Evolutionary conservation across 2,888 invertebrate species (phyloP).

Genomic region (Leptopilina myrica): DNA sequence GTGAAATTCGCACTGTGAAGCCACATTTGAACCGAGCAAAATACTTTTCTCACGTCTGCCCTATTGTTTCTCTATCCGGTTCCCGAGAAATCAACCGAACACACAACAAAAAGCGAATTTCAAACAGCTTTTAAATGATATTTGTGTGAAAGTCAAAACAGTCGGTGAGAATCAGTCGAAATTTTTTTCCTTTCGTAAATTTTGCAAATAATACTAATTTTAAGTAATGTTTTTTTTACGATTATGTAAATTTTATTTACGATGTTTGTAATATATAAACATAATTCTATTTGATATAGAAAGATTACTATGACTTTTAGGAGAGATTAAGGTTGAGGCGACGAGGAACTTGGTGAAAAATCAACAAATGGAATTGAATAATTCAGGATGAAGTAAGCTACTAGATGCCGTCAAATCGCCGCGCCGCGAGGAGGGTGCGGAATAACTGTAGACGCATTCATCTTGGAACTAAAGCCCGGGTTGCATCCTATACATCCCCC

Average conservation of each 20-base stretch:
- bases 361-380: slow-evolving; percentile 41
- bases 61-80: slow-evolving; percentile 34
- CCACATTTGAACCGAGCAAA: slow-evolving; percentile 33
- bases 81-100: slow-evolving; percentile 2
- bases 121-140: slow-evolving; percentile 8
- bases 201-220: no score
- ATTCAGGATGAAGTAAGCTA: slow-evolving; percentile 27
- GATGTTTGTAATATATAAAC: neutral
- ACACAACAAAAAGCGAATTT: slow-evolving; percentile 19
- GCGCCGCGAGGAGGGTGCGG: slow-evolving; percentile 20
- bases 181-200: neutral
- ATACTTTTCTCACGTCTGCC: slow-evolving; percentile 37
- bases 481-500: slow-evolving; percentile 30
- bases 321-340: neutral
- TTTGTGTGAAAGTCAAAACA: slow-evolving; percentile 13
- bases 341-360: slow-evolving; percentile 1
- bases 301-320: slow-evolving; percentile 23
- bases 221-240: no score
- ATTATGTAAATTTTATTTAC: neutral
- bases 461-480: slow-evolving; percentile 29
- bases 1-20: slow-evolving; percentile 39
- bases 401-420: slow-evolving; percentile 12
- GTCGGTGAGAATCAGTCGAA: neutral
- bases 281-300: slow-evolving; percentile 8
- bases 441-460: slow-evolving; percentile 35